These are phyloP conservation scores for Mesocricetus auratus DNA, from an alignment of 2,113 vertebrate genomes.

Conservation along the genomic window DNA sequence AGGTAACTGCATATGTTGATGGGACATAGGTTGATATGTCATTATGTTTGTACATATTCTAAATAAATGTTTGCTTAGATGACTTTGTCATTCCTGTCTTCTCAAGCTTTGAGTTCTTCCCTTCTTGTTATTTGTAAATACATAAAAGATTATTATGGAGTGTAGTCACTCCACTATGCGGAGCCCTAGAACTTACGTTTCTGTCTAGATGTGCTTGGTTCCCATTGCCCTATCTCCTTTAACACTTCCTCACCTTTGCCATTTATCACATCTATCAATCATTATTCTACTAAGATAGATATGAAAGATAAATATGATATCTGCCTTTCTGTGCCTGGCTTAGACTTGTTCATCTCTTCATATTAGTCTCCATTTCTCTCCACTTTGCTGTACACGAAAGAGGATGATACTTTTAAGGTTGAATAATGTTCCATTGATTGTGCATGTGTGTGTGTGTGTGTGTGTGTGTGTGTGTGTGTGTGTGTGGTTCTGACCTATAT, in stretches of 20 bases:
- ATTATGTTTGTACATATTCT: not conserved
- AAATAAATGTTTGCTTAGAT: not conserved
- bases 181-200: not conserved
- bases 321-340: not conserved
- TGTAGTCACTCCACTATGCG: not conserved
- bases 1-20: too few relatives aligned
- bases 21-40: not conserved
- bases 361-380: not conserved
- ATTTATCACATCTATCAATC: not conserved
- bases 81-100: not conserved
- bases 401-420: not conserved
- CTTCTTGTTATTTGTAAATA: not conserved
- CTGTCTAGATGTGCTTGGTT: not conserved
- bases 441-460: too few relatives aligned
- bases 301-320: not conserved
- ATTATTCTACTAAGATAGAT: not conserved
- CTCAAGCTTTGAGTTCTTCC: not conserved
- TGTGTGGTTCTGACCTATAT: not conserved
- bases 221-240: not conserved
- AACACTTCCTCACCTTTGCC: not conserved
- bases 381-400: not conserved
- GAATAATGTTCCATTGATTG: not conserved
- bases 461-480: too few relatives aligned
- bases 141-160: not conserved
- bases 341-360: not conserved